phyloP scores from a whole-genome alignment of 1,140 invertebrate species.

The Phocides pigmalion region DNA sequence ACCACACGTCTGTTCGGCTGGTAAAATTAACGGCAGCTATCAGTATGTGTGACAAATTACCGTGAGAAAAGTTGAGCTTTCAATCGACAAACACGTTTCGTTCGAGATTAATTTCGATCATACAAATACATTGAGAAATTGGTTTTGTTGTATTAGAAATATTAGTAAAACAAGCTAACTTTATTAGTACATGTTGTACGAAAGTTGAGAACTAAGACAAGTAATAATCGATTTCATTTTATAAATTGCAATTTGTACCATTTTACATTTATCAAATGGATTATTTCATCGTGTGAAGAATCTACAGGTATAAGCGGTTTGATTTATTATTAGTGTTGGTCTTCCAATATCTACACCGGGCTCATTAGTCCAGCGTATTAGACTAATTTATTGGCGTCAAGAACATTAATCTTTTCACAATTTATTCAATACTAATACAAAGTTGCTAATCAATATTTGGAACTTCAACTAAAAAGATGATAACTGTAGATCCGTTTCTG shows the following conservation, averaged over 20 bases:
- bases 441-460: too few relatives aligned
- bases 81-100: constrained; percentile 35
- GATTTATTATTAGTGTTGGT: constrained; percentile 1
- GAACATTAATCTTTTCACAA: neutral
- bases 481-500: too few relatives aligned
- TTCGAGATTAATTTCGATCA: constrained; percentile 25
- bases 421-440: neutral
- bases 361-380: neutral
- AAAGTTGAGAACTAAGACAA: constrained; percentile 3
- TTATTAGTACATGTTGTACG: constrained; percentile 9
- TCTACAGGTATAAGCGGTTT: neutral
- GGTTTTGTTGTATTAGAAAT: constrained; percentile 26
- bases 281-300: constrained; percentile 1
- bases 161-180: constrained; percentile 10
- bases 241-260: constrained; percentile 6
- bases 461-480: too few relatives aligned
- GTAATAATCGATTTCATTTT: constrained; percentile 25
- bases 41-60: constrained; percentile 39
- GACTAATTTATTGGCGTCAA: neutral
- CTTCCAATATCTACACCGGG: neutral
- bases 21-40: constrained; percentile 36
- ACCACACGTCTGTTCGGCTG: neutral
- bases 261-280: constrained; percentile 13
- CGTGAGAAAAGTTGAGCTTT: constrained; percentile 31
- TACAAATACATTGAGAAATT: constrained; percentile 17